Conservation (phyloP, 2,113 vertebrate genomes). For the Trematocara marginatum region DNA sequence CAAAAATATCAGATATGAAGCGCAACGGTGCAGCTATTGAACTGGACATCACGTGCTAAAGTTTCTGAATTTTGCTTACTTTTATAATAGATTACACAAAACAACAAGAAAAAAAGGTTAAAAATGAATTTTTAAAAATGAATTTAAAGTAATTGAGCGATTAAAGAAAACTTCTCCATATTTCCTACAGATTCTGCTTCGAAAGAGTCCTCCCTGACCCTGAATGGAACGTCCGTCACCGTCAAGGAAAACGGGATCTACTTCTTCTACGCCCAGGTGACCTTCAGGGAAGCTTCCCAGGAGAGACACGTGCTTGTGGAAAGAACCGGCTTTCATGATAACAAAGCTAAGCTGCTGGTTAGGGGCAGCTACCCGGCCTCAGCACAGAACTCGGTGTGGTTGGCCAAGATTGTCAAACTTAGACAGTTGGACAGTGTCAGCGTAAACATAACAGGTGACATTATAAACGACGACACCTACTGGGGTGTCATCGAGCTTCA, state of each 20-base stretch:
- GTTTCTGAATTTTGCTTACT: neutral
- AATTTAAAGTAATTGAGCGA: neutral
- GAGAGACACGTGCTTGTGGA: conserved; percentile 3
- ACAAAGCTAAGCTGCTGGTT: accelerated
- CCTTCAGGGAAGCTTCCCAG: neutral
- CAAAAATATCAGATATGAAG: neutral
- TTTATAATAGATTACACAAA: neutral
- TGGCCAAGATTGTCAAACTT: conserved; percentile 38
- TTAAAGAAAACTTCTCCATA: neutral
- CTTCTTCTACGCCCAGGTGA: conserved; percentile 58
- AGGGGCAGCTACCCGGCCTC: neutral
- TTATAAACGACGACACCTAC: conserved; percentile 6
- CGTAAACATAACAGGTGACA: neutral
- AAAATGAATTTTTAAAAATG: accelerated
- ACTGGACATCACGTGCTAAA: neutral
- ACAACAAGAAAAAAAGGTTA: neutral
- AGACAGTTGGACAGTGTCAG: conserved; percentile 1
- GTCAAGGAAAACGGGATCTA: conserved; percentile 1
- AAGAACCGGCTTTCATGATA: accelerated
- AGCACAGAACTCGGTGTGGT: neutral
- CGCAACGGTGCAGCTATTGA: neutral
- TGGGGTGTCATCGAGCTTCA: conserved; percentile 58
- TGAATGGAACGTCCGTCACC: conserved; percentile 1
- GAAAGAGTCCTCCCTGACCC: neutral
- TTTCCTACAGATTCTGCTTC: neutral